Conservation (phyloP, 2,888 invertebrate genomes). For the Pterostichus niger region DNA sequence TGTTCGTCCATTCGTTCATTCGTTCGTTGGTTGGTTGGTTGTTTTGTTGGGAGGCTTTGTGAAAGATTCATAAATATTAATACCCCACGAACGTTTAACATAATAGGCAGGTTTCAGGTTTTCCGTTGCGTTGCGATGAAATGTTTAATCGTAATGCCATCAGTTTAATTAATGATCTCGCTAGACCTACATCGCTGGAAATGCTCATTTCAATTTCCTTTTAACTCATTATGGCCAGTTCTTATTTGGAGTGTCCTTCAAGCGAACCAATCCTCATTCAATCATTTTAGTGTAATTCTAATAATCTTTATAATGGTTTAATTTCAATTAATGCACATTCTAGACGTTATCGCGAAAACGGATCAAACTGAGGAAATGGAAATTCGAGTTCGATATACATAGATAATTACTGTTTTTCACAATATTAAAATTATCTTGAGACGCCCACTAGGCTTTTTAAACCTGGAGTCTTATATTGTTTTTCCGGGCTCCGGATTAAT, state of each 20-base stretch:
- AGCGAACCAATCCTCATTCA: background rate
- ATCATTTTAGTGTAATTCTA: too few relatives aligned
- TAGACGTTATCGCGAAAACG: too few relatives aligned
- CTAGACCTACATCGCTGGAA: background rate
- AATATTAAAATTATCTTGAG: too few relatives aligned
- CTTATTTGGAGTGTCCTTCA: background rate
- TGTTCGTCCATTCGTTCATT: too few relatives aligned
- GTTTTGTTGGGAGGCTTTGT: background rate
- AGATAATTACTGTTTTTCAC: too few relatives aligned
- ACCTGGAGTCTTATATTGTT: too few relatives aligned
- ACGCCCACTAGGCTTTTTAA: too few relatives aligned
- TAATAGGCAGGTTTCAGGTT: conserved; percentile 24
- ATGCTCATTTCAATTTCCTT: background rate
- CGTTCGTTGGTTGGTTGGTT: background rate
- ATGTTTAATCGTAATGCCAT: conserved; percentile 22
- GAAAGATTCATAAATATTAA: conserved; percentile 41
- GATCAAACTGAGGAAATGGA: too few relatives aligned
- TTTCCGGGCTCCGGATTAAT: too few relatives aligned
- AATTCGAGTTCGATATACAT: too few relatives aligned
- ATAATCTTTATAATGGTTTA: too few relatives aligned
- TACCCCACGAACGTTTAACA: conserved; percentile 19
- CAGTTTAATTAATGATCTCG: conserved; percentile 13
- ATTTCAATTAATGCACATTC: too few relatives aligned
- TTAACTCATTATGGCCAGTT: background rate
- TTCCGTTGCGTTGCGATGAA: background rate